Evolutionary conservation across 2,888 invertebrate genomes (phyloP), one percentile per base, ranked within the genome.

Genomic region (Plusia festucae): DNA sequence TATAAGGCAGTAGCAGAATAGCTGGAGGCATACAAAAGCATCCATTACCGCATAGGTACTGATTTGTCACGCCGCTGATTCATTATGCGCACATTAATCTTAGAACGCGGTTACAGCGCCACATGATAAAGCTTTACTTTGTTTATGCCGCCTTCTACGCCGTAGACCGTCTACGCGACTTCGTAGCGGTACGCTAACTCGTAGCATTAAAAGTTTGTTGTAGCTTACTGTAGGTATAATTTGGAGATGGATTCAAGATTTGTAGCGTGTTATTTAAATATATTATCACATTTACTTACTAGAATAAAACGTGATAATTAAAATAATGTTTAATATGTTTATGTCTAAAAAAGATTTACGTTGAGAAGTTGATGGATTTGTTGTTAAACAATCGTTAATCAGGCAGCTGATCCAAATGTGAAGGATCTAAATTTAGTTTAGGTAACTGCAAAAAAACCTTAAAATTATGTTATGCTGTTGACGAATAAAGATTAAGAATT

Each of bases 21-120:
- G 55, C 73, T 75, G 57, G 52, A 15, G 64, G 61, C 76, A 65
- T 67, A 71, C 66, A 70, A 79, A 79, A 70, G 66, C 71, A 74
- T 79, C 65, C 79, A 83, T 82, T 81, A 82, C 73, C 70, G 64
- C 75, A 77, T 81, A 82, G 76, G 84, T 83, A 84, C 90, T 90
- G 91, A 93, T 93, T 92, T 92, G 92, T 93, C 92, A 90, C 90
- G 83, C 75, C 86, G 91, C 91, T 91, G 92, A 92, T 91, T 93
- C 92, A 92, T 91, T 91, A 91, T 88, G 74, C 84, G 84, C 83
- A 86, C 91, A 91, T 92, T 49, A 49, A 49, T 49, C 91, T 91
- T 86, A 79, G 84, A 85, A 79, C 82, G 85, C 83, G 86, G 87
- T 85, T 83, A 82, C 86, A 79, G 70, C 70, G 79, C n/a, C 81